Evolutionary conservation across 2,113 vertebrate species (phyloP).

Genomic region (Nanorana parkeri): DNA sequence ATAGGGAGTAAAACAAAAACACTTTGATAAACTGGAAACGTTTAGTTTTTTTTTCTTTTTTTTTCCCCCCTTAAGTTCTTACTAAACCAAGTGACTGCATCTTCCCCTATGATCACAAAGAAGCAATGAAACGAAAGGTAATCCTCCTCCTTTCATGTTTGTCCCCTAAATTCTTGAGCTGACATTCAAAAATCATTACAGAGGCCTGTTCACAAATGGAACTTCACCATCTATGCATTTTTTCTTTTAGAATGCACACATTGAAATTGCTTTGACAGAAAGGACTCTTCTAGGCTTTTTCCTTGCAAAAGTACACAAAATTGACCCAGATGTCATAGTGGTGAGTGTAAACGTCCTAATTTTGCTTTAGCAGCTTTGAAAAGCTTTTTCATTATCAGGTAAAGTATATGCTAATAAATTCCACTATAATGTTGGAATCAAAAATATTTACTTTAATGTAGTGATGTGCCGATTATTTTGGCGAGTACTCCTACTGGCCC

Average conservation of each 20-base stretch:
- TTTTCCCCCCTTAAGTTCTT: slow-evolving; percentile 73
- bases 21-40: neutral
- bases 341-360: slow-evolving; percentile 74
- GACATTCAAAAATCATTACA: too few species aligned
- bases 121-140: slow-evolving; percentile 86
- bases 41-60: neutral
- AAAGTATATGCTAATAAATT: too few species aligned
- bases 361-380: too few species aligned
- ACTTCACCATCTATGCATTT: slow-evolving; percentile 21
- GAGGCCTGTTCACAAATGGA: too few species aligned
- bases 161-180: neutral
- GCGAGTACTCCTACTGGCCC: too few species aligned
- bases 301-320: slow-evolving; percentile 95
- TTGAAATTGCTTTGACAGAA: slow-evolving; percentile 92
- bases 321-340: slow-evolving; percentile 95
- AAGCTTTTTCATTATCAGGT: too few species aligned
- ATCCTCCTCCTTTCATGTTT: neutral
- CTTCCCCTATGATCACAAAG: slow-evolving; percentile 92
- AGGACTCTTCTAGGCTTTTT: slow-evolving; percentile 93
- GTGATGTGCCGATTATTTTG: too few species aligned
- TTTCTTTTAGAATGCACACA: slow-evolving; percentile 84
- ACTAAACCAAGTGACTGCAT: slow-evolving; percentile 93
- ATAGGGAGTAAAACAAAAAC: too few species aligned
- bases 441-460: too few species aligned
- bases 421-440: too few species aligned